Evolutionary conservation across 1,140 invertebrate species (phyloP), one percentile per base, ranked within the genome.

Genomic region (Drosophila ficusphila): DNA sequence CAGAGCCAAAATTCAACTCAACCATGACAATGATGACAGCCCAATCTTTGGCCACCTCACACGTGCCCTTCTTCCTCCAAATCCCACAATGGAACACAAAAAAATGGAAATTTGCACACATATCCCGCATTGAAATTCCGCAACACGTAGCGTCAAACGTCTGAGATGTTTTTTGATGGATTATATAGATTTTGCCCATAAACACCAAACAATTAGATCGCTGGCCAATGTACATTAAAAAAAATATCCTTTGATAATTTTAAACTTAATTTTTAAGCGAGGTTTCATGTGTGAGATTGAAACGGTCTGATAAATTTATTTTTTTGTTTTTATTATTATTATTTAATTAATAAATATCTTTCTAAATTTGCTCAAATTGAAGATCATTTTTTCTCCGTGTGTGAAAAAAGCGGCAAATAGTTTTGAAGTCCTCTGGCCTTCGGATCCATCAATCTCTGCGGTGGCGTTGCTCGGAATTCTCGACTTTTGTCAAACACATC

Each of bases 171-270:
- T 53, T 79, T 74, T 90, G 86, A 90, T 90, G 88, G 88, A 90
- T 90, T 90, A 90, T 90, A 79, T 88, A 78, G 78, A 90, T 83
- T 90, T 90, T 83, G 88, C 71, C 51, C 88, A 89, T 90, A 90
- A 90, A 90, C 44, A 52, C 29, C 12, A 58, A 51, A 67, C 42
- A 65, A 74, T 69, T 71, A 48, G 33, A 34, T 31, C 2, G 19
- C 2, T 3, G 6, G 27, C 4, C 21, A 2, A 51, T 49, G 48
- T 44, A 61, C 52, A 70, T 4, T 31, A 49, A 27, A 48, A 33
- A 33, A 14, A 41, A 16, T 5, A 31, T 1, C 27, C 0, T 8
- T 6, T 27, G 44, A 68, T 72, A 65, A 41, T 64, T 51, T 58
- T 64, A 16, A 33, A 33, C 31, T n/a, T n/a, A n/a, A n/a, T n/a